Evolutionary conservation across 2,888 invertebrate species (phyloP), one percentile per base, ranked within the genome.

Genomic region (Tenthredo livida): DNA sequence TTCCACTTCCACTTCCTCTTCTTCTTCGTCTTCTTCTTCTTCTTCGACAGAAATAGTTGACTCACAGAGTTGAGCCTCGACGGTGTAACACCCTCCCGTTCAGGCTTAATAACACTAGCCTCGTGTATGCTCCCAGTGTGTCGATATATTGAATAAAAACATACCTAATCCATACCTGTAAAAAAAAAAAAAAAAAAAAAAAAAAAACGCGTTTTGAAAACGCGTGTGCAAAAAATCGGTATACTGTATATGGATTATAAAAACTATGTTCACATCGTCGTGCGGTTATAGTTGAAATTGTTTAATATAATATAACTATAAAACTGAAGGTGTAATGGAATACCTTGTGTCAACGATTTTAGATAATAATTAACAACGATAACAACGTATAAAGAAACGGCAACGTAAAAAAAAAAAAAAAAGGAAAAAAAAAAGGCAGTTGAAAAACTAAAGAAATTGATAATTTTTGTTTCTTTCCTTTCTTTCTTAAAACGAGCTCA

Each of bases 1-100:
- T 43, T 43, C 43, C 2, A 12, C 43, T 12, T 43, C 58, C 61
- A 47, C 73, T 73, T 29, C 54, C 7, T 43, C 50, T 84, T 73
- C 70, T 17, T 29, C 67, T 37, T 47, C 84, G 70, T 43, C 47
- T 73, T 84, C 80, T 50, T 37, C 80, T 50, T 72, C 73, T 75
- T 75, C 84, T 75, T 37, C 73, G 84, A 84, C 83, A 33, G 84
- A 86, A 75, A 67, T 58, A 85, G 65, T 77, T 85, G 72, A 67
- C 43, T 43, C 33, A n/a, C 61, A 50, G 33, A 50, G 50, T 43
- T 17, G 65, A 54, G 50, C 67, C 65, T 78, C 78, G 65, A 84
- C 80, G 50, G 21, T 50, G 85, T 73, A n/a, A 84, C 73, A 84
- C 50, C 67, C 72, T 54, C 21, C 12, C 58, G 29, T 40, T 5